Evolutionary conservation across 2,797 vertebrate genomes (phyloP), one percentile per base, ranked within the genome.

Genomic region (Gymnopithys bicolor): DNA sequence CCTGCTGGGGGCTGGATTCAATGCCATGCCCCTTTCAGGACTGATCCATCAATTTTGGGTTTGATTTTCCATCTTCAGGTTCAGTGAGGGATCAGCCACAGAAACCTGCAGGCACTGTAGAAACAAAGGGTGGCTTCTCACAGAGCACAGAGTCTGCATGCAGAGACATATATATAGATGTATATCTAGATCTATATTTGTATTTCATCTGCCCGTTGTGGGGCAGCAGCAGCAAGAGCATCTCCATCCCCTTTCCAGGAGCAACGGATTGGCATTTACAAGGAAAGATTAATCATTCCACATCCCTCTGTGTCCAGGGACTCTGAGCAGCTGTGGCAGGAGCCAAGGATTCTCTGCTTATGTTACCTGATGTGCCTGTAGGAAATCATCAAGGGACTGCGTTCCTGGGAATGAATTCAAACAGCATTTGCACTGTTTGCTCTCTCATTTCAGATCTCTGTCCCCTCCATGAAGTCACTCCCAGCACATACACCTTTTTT

Each of bases 181-280:
- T 18, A 7, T 22, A 1, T 45, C 8, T 21, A 4, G 10, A 17
- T 28, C 13, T 52, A 28, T 49, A 28, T 37, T 27, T 35, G 3
- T 62, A 24, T 43, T 23, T 45, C 69, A 30, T 90, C 75, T 90
- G 45, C 60, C 82, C 48, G 0, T 74, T 87, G 69, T 86, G 91
- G 82, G 94, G 89, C 87, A 93, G 81, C 89, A 95, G 49, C 89
- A 89, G 15, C 84, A 87, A 84, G 43, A 83, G 32, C 78, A 93
- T 87, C 64, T 80, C 77, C 11, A 5, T 59, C 32, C 17, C 74
- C 68, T 45, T 89, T 64, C 18, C 32, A 35, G 66, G 52, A 81
- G 70, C 62, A 58, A n/a, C 0, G 17, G 45, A 27, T 2, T 58
- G 58, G 62, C 39, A 33, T 58, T 78, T 66, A 45, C 45, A 53